phyloP scores from a whole-genome alignment of 2,113 vertebrate species.

The Ceyx cyanopectus region DNA sequence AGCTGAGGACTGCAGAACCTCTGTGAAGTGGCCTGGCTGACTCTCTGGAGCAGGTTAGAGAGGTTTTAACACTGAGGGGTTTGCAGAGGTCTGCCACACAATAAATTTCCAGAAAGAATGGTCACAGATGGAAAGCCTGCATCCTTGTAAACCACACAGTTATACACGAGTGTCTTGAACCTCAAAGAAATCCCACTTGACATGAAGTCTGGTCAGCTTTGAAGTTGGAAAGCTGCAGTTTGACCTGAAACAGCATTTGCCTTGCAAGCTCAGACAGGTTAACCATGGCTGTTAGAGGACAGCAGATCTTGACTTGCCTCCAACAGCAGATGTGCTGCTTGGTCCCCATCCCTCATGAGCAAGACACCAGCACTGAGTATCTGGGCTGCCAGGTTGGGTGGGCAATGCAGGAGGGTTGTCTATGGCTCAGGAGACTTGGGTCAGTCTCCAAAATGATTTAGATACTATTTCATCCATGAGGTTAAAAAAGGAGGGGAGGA shows the following conservation, averaged over 20 bases:
- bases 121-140: background rate
- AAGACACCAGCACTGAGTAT: background rate
- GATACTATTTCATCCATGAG: background rate
- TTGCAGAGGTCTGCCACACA: background rate
- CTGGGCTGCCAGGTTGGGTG: background rate
- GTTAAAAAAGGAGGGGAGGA: too few species aligned
- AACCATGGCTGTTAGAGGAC: background rate
- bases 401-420: background rate
- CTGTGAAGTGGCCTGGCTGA: background rate
- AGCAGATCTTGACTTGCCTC: rapidly evolving
- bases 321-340: rapidly evolving
- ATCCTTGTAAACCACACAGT: background rate
- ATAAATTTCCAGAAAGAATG: background rate
- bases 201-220: background rate
- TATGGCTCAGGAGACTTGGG: background rate
- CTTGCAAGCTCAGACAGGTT: background rate
- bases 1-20: background rate
- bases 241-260: background rate
- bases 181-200: background rate
- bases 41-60: background rate
- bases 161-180: background rate
- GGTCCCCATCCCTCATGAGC: rapidly evolving
- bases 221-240: background rate
- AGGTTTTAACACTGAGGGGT: background rate
- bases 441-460: background rate